phyloP scores from a whole-genome alignment of 2,888 invertebrate species.

The Gymnocheta viridis region DNA sequence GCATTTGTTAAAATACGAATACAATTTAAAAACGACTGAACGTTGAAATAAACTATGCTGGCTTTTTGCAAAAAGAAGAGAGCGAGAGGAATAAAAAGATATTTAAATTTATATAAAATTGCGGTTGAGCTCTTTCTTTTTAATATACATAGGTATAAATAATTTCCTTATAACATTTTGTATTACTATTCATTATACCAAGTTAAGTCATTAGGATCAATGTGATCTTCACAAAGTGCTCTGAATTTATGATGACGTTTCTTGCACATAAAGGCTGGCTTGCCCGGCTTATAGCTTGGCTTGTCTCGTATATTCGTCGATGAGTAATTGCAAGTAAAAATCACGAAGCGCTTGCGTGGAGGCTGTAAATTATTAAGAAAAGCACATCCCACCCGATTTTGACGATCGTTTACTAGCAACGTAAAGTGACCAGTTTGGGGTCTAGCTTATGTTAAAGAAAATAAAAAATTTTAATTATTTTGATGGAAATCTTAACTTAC shows the following conservation, averaged over 20 bases:
- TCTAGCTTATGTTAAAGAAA: conserved; percentile 17
- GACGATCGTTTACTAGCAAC: conserved; percentile 63
- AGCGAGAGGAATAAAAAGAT: background rate
- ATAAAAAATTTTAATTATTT: background rate
- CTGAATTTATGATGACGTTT: conserved; percentile 35
- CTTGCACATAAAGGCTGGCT: conserved; percentile 41
- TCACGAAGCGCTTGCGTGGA: conserved; percentile 20
- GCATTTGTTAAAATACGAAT: conserved; percentile 40
- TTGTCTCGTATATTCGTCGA: conserved; percentile 63
- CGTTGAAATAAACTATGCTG: background rate
- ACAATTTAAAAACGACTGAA: background rate
- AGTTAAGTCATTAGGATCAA: conserved; percentile 63
- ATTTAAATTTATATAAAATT: background rate
- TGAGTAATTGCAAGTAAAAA: conserved; percentile 70
- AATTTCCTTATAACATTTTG: background rate
- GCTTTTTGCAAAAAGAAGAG: background rate
- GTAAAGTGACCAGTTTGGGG: conserved; percentile 68
- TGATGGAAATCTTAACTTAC: conserved; percentile 14
- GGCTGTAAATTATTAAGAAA: conserved; percentile 41
- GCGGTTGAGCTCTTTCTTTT: background rate
- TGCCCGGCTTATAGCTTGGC: conserved; percentile 65
- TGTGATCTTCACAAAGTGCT: conserved; percentile 57
- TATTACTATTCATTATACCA: conserved; percentile 55
- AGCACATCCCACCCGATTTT: conserved; percentile 64
- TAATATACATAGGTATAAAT: background rate